Evolutionary conservation across 2,797 vertebrate genomes (phyloP).

Genomic region (Pitangus sulphuratus): DNA sequence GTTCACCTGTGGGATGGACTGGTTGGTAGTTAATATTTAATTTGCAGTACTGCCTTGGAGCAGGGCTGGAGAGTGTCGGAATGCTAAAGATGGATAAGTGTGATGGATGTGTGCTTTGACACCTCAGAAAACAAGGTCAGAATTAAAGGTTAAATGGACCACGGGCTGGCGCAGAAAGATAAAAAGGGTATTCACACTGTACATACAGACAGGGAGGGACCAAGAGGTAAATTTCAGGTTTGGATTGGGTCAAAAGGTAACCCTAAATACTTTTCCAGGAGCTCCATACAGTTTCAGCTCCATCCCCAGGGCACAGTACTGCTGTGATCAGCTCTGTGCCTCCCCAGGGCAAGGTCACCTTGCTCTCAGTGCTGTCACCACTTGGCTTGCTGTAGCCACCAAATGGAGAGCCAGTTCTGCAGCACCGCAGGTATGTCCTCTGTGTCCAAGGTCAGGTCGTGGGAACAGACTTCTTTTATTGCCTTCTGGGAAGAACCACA

Average conservation of each 20-base stretch:
- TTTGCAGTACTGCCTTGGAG: background rate
- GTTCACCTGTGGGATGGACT: background rate
- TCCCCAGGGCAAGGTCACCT: fast-evolving
- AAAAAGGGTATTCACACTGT: background rate
- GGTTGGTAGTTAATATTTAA: background rate
- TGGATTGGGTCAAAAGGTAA: background rate
- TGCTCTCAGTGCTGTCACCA: background rate
- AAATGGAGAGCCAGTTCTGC: fast-evolving
- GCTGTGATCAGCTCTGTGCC: fast-evolving
- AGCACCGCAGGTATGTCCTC: background rate
- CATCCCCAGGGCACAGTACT: background rate
- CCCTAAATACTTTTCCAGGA: background rate
- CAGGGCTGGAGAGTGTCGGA: background rate
- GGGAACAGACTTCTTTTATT: background rate
- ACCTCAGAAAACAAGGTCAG: background rate
- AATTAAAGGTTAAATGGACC: background rate
- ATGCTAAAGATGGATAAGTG: background rate
- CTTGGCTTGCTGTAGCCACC: background rate
- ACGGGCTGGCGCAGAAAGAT: background rate
- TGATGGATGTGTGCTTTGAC: background rate
- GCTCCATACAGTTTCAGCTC: background rate
- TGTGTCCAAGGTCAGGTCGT: fast-evolving
- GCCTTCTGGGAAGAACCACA: background rate
- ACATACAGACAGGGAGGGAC: background rate
- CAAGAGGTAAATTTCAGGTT: background rate